Conservation (phyloP, 2,888 invertebrate genomes). For the Ochropleura plecta region DNA sequence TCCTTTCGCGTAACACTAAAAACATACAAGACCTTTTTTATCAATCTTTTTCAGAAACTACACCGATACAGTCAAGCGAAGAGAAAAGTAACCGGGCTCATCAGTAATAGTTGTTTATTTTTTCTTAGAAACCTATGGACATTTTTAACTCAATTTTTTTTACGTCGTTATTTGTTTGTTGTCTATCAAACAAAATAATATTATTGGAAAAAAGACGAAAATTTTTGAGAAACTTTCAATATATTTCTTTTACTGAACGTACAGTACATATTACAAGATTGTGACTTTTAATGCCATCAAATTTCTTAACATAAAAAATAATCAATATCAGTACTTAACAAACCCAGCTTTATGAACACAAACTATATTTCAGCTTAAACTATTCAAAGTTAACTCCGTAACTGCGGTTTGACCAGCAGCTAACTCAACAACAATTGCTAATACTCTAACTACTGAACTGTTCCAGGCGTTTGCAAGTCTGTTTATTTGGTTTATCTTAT, state of each 20-base stretch:
- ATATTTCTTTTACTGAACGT: too few species aligned
- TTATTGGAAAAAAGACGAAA: too few species aligned
- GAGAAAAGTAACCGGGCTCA: too few species aligned
- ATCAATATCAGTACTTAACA: conserved; percentile 8
- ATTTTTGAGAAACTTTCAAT: too few species aligned
- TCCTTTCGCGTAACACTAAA: conserved; percentile 19
- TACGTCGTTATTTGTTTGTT: too few species aligned
- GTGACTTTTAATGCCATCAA: neutral
- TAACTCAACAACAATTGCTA: conserved; percentile 37
- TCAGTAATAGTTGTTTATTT: too few species aligned
- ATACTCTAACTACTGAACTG: conserved; percentile 11
- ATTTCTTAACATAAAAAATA: neutral
- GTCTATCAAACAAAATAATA: too few species aligned
- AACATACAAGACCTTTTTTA: conserved; percentile 1
- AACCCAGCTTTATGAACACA: conserved; percentile 19
- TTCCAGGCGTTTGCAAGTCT: conserved; percentile 34
- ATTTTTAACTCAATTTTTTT: too few species aligned
- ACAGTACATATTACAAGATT: neutral
- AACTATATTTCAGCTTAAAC: conserved; percentile 29
- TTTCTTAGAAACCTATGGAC: too few species aligned
- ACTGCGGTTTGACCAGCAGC: conserved; percentile 18
- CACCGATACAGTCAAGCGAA: too few species aligned
- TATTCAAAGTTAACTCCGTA: conserved; percentile 23
- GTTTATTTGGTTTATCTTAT: conserved; percentile 32
- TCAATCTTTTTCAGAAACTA: neutral